Evolutionary conservation across 2,797 vertebrate genomes (phyloP).

Genomic region (Coendou prehensilis): DNA sequence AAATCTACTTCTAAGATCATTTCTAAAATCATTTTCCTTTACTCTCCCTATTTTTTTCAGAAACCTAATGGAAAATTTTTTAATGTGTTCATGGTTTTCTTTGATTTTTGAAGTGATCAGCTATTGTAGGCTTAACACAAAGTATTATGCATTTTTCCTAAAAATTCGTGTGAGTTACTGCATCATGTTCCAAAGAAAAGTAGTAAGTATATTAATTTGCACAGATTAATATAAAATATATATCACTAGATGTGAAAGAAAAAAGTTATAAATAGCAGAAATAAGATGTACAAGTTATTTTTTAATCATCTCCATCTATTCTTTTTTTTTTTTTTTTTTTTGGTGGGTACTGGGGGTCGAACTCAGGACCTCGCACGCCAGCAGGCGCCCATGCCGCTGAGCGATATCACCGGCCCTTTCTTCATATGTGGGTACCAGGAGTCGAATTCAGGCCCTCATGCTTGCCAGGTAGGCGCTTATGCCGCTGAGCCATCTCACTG

Average conservation of each 20-base stretch:
- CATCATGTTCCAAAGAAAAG: constrained; percentile 84
- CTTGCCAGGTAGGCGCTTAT: too few species aligned
- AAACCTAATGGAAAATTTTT: constrained; percentile 96
- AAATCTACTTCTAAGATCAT: constrained; percentile 75
- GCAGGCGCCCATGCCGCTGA: too few species aligned
- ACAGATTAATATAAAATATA: constrained; percentile 53
- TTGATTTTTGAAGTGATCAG: constrained; percentile 98
- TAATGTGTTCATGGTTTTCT: constrained; percentile 97
- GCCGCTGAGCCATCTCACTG: too few species aligned
- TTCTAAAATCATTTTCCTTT: constrained; percentile 86
- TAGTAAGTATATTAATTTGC: constrained; percentile 81
- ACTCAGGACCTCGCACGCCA: too few species aligned
- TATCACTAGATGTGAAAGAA: neutral
- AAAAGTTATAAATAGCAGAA: neutral
- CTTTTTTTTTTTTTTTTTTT: neutral
- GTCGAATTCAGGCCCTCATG: too few species aligned
- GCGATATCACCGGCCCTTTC: too few species aligned
- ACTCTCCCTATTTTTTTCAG: constrained; percentile 89
- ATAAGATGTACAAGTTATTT: neutral
- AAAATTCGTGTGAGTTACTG: constrained; percentile 83
- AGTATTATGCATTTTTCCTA: constrained; percentile 84
- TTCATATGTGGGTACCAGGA: too few species aligned
- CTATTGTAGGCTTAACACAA: constrained; percentile 89
- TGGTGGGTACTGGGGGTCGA: too few species aligned
- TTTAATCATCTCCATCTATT: constrained; percentile 17